A percentile compares a stretch with the other conserved stretches of the same genome.
Evolutionary conservation across 1,140 invertebrate genomes (phyloP).

Genomic region (Drosophila micromelanica): DNA sequence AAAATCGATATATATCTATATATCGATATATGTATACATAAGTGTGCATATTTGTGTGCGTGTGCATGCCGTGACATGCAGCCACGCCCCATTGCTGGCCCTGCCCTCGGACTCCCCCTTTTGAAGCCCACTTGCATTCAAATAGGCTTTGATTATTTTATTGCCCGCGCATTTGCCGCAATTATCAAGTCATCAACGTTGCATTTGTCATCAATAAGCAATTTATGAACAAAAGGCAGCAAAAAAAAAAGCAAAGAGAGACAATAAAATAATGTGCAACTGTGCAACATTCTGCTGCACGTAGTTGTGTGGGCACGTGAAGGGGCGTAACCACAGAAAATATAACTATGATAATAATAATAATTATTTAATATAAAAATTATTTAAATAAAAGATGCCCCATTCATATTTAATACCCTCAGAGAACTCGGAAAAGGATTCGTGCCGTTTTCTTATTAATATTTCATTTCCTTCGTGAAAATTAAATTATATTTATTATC

Average conservation of each 20-base stretch:
- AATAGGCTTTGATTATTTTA: slow-evolving; percentile 82
- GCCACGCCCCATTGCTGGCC: not conserved
- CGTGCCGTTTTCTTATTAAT: no score
- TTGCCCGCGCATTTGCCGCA: slow-evolving; percentile 79
- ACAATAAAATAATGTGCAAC: slow-evolving; percentile 42
- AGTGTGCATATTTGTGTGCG: not conserved
- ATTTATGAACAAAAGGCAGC: slow-evolving; percentile 58
- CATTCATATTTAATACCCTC: no score
- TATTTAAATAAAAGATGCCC: no score
- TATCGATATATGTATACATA: slow-evolving; percentile 21
- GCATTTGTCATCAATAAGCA: slow-evolving; percentile 79
- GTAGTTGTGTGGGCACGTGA: not conserved
- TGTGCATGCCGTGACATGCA: slow-evolving; percentile 43
- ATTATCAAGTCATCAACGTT: slow-evolving; percentile 82
- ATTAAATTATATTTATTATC: no score
- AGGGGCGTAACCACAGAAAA: not conserved
- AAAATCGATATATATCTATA: not conserved
- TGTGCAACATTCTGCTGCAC: slow-evolving; percentile 38
- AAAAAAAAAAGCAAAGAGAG: slow-evolving; percentile 36
- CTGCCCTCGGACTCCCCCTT: not conserved
- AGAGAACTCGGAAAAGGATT: no score
- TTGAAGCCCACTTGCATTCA: slow-evolving; percentile 43
- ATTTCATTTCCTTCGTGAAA: no score
- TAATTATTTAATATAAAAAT: no score
- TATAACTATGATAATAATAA: slow-evolving; percentile 1